Evolutionary conservation across 2,797 vertebrate species (phyloP), one percentile per base, ranked within the genome.

Genomic region (Myripristis murdjan): DNA sequence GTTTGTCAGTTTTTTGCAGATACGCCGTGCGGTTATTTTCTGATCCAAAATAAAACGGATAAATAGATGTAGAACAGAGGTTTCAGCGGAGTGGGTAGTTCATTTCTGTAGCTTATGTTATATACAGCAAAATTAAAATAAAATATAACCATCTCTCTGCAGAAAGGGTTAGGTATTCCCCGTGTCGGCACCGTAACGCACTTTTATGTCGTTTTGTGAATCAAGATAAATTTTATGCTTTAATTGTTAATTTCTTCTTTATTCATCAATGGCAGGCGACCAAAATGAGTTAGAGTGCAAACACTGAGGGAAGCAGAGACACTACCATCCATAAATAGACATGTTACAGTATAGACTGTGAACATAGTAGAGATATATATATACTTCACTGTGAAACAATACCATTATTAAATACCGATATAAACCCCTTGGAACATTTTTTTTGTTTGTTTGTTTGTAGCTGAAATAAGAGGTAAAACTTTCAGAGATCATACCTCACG

Each of bases 71-170:
- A 82, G 66, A 63, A 85, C 68, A 88, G 85, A 92, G 87, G 87
- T 94, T 94, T 92, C 80, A 87, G 78, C 82, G 77, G 75, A 85
- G 73, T 82, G 65, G 82, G 87, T 83, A 79, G 62, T 66, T 82
- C 72, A 83, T 82, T 82, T 91, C 87, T 85, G 83, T 93, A 95
- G 91, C 93, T 95, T 95, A 94, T 93, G 87, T 89, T 91, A 93
- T 92, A 77, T 91, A 94, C 91, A 92, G 87, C 85, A n/a, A n/a
- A n/a, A n/a, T n/a, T n/a, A 86, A 89, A 85, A 88, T 77, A 86
- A 87, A 88, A 84, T 80, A 81, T 84, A 77, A 85, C 75, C 58
- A 75, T 86, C 79, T 59, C 68, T 87, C 82, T 82, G 79, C 69
- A 62, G 66, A 74, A 64, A 73, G 86, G 33, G 75, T 75, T 31